phyloP scores from a whole-genome alignment of 2,888 invertebrate species.

The Metopia argyrocephala region DNA sequence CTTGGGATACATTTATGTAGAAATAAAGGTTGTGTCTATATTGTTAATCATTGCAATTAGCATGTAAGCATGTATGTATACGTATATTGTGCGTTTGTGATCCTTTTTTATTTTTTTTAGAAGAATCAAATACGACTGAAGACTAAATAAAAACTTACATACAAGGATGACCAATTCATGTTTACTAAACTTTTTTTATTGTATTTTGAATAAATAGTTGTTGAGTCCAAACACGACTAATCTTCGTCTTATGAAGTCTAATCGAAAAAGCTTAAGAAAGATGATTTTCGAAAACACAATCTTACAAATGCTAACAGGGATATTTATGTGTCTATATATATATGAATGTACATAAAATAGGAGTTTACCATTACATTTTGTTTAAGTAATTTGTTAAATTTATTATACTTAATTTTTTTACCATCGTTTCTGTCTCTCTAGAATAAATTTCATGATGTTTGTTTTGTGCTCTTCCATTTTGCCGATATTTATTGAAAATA shows the following conservation, averaged over 20 bases:
- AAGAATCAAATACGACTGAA: too few relatives aligned
- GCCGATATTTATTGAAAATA: slow-evolving; percentile 20
- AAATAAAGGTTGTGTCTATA: too few relatives aligned
- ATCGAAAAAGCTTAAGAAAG: too few relatives aligned
- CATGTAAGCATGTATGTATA: too few relatives aligned
- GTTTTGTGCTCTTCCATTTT: background rate
- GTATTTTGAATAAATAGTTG: background rate
- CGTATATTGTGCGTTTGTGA: too few relatives aligned
- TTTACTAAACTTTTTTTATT: background rate
- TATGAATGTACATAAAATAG: slow-evolving; percentile 32
- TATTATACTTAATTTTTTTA: slow-evolving; percentile 9
- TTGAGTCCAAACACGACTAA: too few relatives aligned
- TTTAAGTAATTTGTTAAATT: slow-evolving; percentile 37
- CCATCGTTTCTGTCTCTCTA: background rate
- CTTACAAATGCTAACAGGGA: background rate
- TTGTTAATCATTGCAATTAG: too few relatives aligned
- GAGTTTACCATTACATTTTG: slow-evolving; percentile 32
- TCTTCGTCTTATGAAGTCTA: too few relatives aligned
- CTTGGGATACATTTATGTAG: too few relatives aligned
- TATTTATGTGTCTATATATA: slow-evolving; percentile 17
- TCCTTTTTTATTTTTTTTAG: too few relatives aligned
- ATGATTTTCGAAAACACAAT: too few relatives aligned
- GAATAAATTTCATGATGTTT: background rate
- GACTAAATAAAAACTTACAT: background rate
- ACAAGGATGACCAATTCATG: background rate